Base-by-base conservation (phyloP, 2,113 vertebrate genomes). In the Periophthalmus modestus region DNA sequence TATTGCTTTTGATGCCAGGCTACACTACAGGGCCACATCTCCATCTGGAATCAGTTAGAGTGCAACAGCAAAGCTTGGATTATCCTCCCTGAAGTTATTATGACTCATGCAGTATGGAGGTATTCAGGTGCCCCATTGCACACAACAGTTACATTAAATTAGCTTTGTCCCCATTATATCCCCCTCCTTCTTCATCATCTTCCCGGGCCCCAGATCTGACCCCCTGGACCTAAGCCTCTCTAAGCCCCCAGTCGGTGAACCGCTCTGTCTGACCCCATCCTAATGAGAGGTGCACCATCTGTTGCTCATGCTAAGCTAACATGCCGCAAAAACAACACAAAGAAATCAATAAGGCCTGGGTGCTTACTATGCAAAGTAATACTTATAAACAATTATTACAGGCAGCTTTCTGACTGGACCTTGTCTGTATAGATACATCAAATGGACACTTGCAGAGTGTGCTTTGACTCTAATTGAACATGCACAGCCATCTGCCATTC, bases 211-310 rank as follows among this genome's bases (percentile, higher is more conserved):
- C 62, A 71, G 61, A 34, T 18, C 68, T 74, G 70, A 80, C 67
- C 74, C 70, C 69, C 69, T 1, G 66, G 74, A 81, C 81, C 72
- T 92, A 91, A 89, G 78, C 85, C 80, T 68, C 13, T 68, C 80
- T 90, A 88, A 90, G 87, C 86, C 87, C 76, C 47, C 71, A 79
- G 84, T 89, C 68, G 79, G 84, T 89, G 84, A 89, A 81, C 85
- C 72, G 84, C 78, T 89, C 89, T 91, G 89, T 88, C 91, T 92
- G 85, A 79, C 85, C 85, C 74, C 54, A 59, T 15, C 46, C 78
- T 85, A 89, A 89, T 84, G 83, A 82, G 85, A 87, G 76, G 50
- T 12, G 77, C 76, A 80, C 91, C 89, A 91, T 92, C 89, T 92
- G 91, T 85, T 87, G 77, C 77, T 61, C 66, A 80, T 12, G 67